A percentile compares a stretch with the other conserved stretches of the same genome.
Conservation (phyloP, 2,797 vertebrate genomes). For the Petrocephalus schoutedeni region DNA sequence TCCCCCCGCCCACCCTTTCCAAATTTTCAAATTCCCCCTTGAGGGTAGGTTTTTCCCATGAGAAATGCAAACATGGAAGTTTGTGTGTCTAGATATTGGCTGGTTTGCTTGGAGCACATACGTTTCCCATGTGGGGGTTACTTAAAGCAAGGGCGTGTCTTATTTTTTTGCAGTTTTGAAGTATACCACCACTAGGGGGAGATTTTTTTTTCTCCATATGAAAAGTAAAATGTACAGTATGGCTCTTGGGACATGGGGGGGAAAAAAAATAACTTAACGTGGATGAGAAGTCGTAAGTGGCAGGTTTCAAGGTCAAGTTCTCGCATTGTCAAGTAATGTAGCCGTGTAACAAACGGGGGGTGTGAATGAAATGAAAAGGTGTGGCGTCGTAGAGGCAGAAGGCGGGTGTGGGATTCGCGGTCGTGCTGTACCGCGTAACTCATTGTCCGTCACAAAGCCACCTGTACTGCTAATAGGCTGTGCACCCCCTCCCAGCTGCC, state of each 20-base stretch:
- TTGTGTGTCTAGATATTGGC: background rate
- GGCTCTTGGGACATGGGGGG: background rate
- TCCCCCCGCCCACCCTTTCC: background rate
- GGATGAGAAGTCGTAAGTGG: background rate
- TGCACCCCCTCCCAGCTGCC: background rate
- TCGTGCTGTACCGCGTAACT: background rate
- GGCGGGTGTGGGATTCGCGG: background rate
- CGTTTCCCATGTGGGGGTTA: background rate
- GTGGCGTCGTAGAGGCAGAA: background rate
- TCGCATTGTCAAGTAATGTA: background rate
- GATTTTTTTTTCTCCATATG: background rate
- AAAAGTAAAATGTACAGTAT: background rate
- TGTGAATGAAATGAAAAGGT: background rate
- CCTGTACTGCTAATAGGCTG: background rate
- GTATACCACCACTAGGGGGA: background rate
- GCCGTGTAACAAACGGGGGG: constrained; percentile 2
- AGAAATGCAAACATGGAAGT: background rate
- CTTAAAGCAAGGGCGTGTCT: background rate
- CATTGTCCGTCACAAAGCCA: background rate
- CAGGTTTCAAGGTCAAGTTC: background rate
- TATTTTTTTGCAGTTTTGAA: background rate
- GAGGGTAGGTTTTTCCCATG: background rate
- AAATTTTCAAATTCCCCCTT: background rate
- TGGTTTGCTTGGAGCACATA: background rate
- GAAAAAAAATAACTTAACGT: background rate